phyloP scores from a whole-genome alignment of 2,888 invertebrate genomes.

The Acanthococcus lagerstroemiae region DNA sequence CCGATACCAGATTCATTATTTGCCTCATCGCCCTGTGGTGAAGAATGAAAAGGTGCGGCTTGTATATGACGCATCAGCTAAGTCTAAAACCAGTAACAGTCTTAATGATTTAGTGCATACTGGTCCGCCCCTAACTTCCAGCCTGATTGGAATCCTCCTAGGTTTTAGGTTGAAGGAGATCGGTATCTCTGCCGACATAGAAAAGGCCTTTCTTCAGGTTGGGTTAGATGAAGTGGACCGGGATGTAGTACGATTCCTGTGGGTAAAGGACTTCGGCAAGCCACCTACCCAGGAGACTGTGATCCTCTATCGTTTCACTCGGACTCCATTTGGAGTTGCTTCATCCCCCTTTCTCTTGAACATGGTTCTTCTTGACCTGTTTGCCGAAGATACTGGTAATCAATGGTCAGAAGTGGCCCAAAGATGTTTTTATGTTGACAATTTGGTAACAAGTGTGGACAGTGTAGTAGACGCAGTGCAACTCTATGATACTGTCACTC shows the following conservation, averaged over 20 bases:
- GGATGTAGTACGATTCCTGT: background rate
- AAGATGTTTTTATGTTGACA: constrained; percentile 1
- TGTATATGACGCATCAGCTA: background rate
- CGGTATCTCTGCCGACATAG: background rate
- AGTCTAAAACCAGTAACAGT: background rate
- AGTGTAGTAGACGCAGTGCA: background rate
- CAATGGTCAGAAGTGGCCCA: background rate
- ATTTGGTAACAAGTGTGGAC: background rate
- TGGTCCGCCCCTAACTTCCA: background rate
- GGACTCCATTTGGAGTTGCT: background rate
- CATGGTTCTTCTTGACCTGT: background rate
- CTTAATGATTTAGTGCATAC: background rate
- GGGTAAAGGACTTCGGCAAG: background rate
- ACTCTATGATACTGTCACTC: background rate
- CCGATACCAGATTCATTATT: too few species aligned
- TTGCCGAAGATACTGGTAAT: background rate
- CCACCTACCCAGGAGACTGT: background rate
- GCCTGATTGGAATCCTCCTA: background rate
- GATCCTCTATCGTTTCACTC: background rate
- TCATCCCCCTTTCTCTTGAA: background rate
- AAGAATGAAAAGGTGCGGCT: too few species aligned
- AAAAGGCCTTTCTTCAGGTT: constrained; percentile 2
- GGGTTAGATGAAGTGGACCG: background rate
- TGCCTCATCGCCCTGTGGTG: background rate
- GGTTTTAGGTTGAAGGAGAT: background rate